Percentiles rank a stretch among this genome's conserved stretches.
Evolutionary conservation across 2,888 invertebrate genomes (phyloP).

Genomic region (Nasonia oneida): DNA sequence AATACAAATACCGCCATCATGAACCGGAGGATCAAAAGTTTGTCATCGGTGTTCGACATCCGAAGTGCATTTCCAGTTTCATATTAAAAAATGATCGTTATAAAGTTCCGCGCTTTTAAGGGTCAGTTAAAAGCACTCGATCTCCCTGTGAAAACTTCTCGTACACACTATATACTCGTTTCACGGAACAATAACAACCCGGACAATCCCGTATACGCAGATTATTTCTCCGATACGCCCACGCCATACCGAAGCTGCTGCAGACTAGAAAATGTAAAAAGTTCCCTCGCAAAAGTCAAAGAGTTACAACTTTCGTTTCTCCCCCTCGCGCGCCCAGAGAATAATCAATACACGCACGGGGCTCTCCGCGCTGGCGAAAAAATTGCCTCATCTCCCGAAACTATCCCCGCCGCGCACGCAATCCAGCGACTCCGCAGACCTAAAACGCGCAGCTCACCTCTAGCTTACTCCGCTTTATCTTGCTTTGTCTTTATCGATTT

Average conservation of each 20-base stretch:
- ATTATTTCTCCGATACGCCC: background rate
- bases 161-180: too few relatives aligned
- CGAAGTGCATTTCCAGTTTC: too few relatives aligned
- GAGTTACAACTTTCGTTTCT: background rate
- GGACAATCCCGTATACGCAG: background rate
- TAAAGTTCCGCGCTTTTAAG: too few relatives aligned
- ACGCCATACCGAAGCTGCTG: too few relatives aligned
- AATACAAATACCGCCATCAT: too few relatives aligned
- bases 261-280: background rate
- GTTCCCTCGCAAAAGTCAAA: background rate
- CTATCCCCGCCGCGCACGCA: background rate
- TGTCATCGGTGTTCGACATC: too few relatives aligned
- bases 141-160: too few relatives aligned
- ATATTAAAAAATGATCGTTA: too few relatives aligned
- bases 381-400: background rate
- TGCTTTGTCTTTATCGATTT: conserved; percentile 62
- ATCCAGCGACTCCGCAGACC: background rate
- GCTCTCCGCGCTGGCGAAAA: background rate
- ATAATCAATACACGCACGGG: background rate
- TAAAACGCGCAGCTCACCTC: conserved; percentile 1
- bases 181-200: too few relatives aligned
- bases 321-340: background rate
- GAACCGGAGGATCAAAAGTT: background rate
- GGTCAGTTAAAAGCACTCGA: too few relatives aligned
- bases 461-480: conserved; percentile 43